Base-by-base conservation (phyloP, 1,140 invertebrate species). In the Sweltsa coloradensis region DNA sequence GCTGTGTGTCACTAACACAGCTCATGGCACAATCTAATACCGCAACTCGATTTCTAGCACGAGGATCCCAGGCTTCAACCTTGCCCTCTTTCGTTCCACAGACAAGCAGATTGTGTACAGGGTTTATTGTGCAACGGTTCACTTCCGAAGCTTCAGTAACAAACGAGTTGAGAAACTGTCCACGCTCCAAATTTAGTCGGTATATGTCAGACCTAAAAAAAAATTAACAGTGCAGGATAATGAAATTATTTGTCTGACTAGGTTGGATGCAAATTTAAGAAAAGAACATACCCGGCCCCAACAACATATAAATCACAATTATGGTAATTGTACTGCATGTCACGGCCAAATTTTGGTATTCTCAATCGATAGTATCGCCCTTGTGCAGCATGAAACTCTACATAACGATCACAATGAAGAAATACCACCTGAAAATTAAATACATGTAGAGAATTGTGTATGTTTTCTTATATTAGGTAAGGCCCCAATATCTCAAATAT, bases 31-130 rank as follows among this genome's bases (percentile, higher is more conserved):
- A 91, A 67, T 98, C 93, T 4, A 99, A 64, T 24, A 76, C 73
- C 23, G 81, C 86, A 52, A 86, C 86, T 62, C 79, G 73, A 21
- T 72, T 75, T 54, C 81, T 78, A 3, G 71, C 72, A 48, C 93
- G 69, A 26, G 91, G 88, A 72, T 99, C 96, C 91, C 91, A 99
- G 2, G 91, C 92, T 69, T 98, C 93, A 3, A 99, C 76, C 60
- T 78, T 80, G 1, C 95, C 95, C 63, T 93, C 85, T 55, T 82
- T 78, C n/a, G 89, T 94, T 5, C 95, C 96, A 58, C 83, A 79
- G 3, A 85, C 63, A 29, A 99, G 61, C 25, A 98, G 70, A 56
- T 95, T 77, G 75, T 98, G 92, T 25, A 79, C 72, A 1, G 85
- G 79, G 73, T 96, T 97, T 3, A 97, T 81, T 41, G 77, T 74